Evolutionary conservation across 2,113 vertebrate genomes (phyloP).

Genomic region (Pithys albifrons): DNA sequence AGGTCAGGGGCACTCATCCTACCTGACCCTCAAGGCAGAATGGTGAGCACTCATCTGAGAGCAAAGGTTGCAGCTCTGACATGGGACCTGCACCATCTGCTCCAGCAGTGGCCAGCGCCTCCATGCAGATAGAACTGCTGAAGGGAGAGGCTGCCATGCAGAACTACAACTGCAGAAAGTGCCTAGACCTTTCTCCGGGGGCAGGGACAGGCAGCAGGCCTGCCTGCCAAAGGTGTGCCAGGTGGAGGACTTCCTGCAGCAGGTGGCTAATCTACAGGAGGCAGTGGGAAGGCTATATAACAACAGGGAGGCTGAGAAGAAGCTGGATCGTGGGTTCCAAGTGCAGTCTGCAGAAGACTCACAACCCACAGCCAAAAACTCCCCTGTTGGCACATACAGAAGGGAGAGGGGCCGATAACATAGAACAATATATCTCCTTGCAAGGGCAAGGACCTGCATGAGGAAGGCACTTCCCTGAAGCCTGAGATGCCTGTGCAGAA

Average conservation of each 20-base stretch:
- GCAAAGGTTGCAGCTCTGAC: not conserved
- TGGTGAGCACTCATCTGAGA: not conserved
- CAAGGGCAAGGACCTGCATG: not conserved
- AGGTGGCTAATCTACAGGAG: not conserved
- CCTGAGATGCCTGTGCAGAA: not conserved
- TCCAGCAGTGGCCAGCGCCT: not conserved
- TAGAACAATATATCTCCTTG: not conserved
- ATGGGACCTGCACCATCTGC: not conserved
- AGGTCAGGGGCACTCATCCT: not conserved
- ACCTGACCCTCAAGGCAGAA: not conserved
- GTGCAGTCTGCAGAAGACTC: not conserved
- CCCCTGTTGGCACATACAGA: not conserved
- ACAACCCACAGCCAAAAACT: not conserved
- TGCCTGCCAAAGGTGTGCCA: not conserved
- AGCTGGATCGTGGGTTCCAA: not conserved
- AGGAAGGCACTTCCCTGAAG: not conserved
- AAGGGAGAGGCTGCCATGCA: not conserved
- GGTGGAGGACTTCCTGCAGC: not conserved
- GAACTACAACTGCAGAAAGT: not conserved
- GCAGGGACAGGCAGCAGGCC: not conserved
- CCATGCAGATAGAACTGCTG: not conserved
- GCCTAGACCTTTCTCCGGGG: no score
- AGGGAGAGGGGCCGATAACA: not conserved
- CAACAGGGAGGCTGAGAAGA: not conserved
- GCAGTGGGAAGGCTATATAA: not conserved